Conservation (phyloP, 1,140 invertebrate genomes). For the Hestina assimilis region DNA sequence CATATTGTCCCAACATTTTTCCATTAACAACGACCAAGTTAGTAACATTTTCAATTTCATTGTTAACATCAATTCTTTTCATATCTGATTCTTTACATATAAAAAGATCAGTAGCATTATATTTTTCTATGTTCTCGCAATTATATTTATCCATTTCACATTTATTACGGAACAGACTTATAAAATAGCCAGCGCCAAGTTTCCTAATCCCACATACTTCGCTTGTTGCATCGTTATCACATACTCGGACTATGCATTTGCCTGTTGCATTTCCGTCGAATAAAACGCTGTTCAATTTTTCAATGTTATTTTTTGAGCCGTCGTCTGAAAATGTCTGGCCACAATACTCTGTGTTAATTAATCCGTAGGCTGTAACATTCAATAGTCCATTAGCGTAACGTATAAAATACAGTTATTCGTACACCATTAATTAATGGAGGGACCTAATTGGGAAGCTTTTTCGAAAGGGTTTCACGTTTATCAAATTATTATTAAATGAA, state of each 20-base stretch:
- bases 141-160: slow-evolving; percentile 45
- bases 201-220: slow-evolving; percentile 46
- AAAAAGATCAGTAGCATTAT: slow-evolving; percentile 40
- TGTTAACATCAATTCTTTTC: not conserved
- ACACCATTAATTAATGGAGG: too few species aligned
- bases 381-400: slow-evolving; percentile 2
- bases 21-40: slow-evolving; percentile 46
- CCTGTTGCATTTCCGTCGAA: slow-evolving; percentile 1
- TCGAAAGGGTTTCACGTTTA: too few species aligned
- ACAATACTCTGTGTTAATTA: slow-evolving; percentile 53
- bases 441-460: too few species aligned
- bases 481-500: too few species aligned
- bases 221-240: slow-evolving; percentile 7
- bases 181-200: slow-evolving; percentile 44
- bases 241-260: slow-evolving; percentile 9
- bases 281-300: slow-evolving; percentile 1
- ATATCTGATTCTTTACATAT: slow-evolving; percentile 37
- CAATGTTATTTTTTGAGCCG: not conserved
- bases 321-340: slow-evolving; percentile 21
- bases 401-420: too few species aligned
- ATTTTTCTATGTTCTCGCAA: slow-evolving; percentile 36
- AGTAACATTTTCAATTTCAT: slow-evolving; percentile 17
- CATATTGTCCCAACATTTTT: slow-evolving; percentile 33
- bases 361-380: slow-evolving; percentile 48
- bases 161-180: slow-evolving; percentile 45